Conservation (phyloP, 2,888 invertebrate species). For the Ormyrus thymus region DNA sequence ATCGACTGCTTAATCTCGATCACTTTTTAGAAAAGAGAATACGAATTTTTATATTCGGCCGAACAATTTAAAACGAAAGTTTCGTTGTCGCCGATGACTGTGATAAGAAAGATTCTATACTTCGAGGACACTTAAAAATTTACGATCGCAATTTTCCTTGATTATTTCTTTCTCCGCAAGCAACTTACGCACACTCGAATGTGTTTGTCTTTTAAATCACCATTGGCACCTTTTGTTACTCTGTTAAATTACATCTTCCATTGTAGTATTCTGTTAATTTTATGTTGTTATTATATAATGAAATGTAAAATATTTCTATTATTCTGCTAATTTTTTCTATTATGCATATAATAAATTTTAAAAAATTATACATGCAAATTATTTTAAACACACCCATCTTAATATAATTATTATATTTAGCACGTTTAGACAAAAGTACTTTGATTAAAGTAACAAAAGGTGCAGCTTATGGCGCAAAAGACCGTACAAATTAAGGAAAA, state of each 20-base stretch:
- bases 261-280: neutral
- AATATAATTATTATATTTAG: too few relatives aligned
- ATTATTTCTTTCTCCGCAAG: conserved; percentile 20
- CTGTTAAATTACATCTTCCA: conserved; percentile 20
- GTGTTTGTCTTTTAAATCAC: conserved; percentile 28
- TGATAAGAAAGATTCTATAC: conserved; percentile 71
- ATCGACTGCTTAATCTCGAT: conserved; percentile 51
- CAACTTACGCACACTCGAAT: conserved; percentile 25
- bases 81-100: conserved; percentile 69
- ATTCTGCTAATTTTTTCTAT: neutral
- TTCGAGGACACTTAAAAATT: conserved; percentile 55
- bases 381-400: neutral
- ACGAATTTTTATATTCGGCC: conserved; percentile 50
- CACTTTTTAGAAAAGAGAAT: conserved; percentile 36
- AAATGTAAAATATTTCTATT: neutral
- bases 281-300: neutral
- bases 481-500: conserved; percentile 1
- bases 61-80: conserved; percentile 49
- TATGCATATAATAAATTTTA: neutral
- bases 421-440: neutral
- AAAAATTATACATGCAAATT: neutral
- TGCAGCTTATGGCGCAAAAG: conserved; percentile 17
- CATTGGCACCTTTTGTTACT: conserved; percentile 31
- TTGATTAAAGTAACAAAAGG: conserved; percentile 21
- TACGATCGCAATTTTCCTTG: conserved; percentile 42